Percentiles rank a stretch among this genome's conserved stretches.
phyloP scores from a whole-genome alignment of 1,140 invertebrate species.

The Pogonognathellus flavescens region DNA sequence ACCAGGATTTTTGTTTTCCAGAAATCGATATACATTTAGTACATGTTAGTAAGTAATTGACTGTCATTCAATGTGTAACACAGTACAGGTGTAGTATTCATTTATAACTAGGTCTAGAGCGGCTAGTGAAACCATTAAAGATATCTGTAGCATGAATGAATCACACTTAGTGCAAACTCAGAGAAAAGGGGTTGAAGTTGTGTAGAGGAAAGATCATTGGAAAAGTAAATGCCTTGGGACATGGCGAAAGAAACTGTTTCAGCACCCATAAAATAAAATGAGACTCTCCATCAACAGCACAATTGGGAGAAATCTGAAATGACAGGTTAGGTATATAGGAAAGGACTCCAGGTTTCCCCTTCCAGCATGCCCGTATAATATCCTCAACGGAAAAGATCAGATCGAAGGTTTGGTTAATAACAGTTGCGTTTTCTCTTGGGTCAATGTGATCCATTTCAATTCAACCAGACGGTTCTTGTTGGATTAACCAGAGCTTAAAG shows the following conservation, averaged over 20 bases:
- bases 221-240: neutral
- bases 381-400: constrained; percentile 17
- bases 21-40: no score
- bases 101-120: no score
- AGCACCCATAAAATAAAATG: constrained; percentile 36
- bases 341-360: neutral
- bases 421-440: constrained; percentile 27
- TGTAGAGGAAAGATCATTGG: neutral
- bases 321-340: neutral
- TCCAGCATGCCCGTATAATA: neutral
- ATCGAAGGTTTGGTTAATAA: constrained; percentile 39
- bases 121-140: no score
- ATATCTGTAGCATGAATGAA: no score
- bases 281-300: constrained; percentile 17
- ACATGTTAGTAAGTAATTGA: no score
- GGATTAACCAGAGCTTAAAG: constrained; percentile 37
- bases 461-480: constrained; percentile 21
- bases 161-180: neutral
- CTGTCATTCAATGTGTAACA: no score
- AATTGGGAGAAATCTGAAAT: constrained; percentile 7
- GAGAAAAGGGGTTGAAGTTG: neutral
- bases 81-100: no score
- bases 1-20: no score
- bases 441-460: constrained; percentile 36
- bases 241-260: neutral